phyloP scores from a whole-genome alignment of 2,113 vertebrate species.

The Euleptes europaea region DNA sequence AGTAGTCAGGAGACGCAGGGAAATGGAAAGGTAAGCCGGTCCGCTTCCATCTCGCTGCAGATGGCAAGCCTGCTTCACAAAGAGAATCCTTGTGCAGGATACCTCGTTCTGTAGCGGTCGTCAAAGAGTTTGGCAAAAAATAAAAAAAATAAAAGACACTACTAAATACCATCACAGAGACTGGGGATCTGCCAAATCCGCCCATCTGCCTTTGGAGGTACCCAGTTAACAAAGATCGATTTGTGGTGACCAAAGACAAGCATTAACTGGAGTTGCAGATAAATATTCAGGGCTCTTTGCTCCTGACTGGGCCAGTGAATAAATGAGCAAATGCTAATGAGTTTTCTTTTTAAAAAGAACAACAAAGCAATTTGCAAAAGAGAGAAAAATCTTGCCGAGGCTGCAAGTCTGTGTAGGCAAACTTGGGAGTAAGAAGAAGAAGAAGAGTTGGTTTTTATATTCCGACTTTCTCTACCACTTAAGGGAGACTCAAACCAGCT shows the following conservation, averaged over 20 bases:
- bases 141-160: not conserved
- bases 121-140: not conserved
- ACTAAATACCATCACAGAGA: not conserved
- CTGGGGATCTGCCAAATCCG: conserved; percentile 15
- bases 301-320: not conserved
- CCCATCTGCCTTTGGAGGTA: conserved; percentile 17
- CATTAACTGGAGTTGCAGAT: not conserved
- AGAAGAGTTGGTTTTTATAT: no score
- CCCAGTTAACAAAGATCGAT: conserved; percentile 11
- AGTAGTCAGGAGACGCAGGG: not conserved
- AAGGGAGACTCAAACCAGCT: no score
- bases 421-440: no score
- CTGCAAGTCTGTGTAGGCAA: not conserved
- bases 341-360: not conserved
- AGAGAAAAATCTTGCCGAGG: not conserved
- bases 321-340: conserved; percentile 31
- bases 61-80: rapidly evolving
- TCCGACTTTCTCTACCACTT: no score
- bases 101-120: rapidly evolving
- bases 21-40: not conserved
- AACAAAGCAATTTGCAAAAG: conserved; percentile 28
- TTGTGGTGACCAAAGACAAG: conserved; percentile 54
- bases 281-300: conserved; percentile 31
- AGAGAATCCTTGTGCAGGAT: not conserved
- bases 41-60: not conserved